phyloP scores from a whole-genome alignment of 92 coral and sea anemone species.

The Diadumene lineata region DNA sequence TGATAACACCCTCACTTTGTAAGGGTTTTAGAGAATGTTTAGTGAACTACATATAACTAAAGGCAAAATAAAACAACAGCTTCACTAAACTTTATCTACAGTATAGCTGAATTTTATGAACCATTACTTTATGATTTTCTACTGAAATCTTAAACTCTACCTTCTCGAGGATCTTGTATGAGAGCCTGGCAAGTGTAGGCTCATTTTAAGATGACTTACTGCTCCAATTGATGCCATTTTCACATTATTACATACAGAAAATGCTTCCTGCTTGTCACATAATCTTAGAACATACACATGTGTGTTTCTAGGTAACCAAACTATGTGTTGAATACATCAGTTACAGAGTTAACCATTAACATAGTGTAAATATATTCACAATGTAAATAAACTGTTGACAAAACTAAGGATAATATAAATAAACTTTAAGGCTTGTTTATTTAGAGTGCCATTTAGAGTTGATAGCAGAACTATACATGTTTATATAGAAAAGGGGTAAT shows the following conservation, averaged over 20 bases:
- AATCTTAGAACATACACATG: slow-evolving; percentile 12
- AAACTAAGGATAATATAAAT: too few relatives aligned
- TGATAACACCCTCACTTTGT: too few relatives aligned
- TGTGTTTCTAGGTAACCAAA: slow-evolving; percentile 39
- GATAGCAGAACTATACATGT: too few relatives aligned
- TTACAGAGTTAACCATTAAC: neutral
- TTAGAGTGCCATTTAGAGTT: too few relatives aligned
- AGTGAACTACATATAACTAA: too few relatives aligned
- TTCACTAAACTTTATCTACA: too few relatives aligned
- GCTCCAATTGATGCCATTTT: slow-evolving; percentile 14
- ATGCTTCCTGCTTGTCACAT: slow-evolving; percentile 1
- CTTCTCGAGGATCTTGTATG: slow-evolving; percentile 6
- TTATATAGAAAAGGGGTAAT: neutral
- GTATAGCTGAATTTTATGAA: neutral
- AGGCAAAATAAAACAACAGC: too few relatives aligned
- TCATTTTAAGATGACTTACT: slow-evolving; percentile 32
- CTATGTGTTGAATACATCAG: slow-evolving; percentile 6
- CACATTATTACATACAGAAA: too few relatives aligned
- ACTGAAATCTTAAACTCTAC: neutral
- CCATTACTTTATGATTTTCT: neutral
- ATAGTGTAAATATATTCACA: neutral
- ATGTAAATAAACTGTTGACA: neutral
- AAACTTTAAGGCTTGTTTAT: too few relatives aligned
- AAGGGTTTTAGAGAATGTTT: too few relatives aligned
- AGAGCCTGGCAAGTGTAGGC: slow-evolving; percentile 49